Conservation (phyloP, 2,888 invertebrate species). For the Myopa testacea region DNA sequence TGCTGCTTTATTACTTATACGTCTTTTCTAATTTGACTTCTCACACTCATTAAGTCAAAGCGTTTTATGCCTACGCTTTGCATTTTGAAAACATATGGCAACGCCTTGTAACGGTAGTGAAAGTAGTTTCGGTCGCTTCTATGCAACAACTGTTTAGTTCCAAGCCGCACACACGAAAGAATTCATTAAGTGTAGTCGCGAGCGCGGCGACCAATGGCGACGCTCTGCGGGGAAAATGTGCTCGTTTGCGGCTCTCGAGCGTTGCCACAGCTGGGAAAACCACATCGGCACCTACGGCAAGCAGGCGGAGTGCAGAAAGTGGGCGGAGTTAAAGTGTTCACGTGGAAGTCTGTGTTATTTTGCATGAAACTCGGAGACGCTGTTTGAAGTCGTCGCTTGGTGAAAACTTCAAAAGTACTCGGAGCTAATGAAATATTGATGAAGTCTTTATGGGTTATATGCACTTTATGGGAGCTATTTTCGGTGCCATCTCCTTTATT, state of each 20-base stretch:
- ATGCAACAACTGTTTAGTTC: background rate
- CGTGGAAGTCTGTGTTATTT: background rate
- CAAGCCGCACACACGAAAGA: background rate
- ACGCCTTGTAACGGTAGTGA: conserved; percentile 22
- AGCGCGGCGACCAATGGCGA: conserved; percentile 13
- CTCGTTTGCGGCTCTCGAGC: conserved; percentile 5
- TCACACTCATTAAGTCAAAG: no score
- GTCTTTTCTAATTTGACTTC: no score
- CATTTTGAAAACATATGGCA: conserved; percentile 10
- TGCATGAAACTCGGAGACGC: background rate
- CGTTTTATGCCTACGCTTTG: no score
- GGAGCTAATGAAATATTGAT: no score
- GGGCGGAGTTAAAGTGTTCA: conserved; percentile 25
- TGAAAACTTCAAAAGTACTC: background rate
- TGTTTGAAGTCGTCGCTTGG: background rate
- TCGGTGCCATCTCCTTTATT: no score
- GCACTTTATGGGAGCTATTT: no score
- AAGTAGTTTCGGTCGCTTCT: conserved; percentile 9
- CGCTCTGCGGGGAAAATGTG: conserved; percentile 20
- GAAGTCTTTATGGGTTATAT: no score
- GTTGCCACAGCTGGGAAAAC: conserved; percentile 15
- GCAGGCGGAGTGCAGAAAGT: conserved; percentile 26
- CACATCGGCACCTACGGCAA: background rate
- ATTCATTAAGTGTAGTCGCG: conserved; percentile 3
- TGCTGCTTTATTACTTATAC: no score